Conservation (phyloP, 2,797 vertebrate genomes). For the Sus cebifrons region DNA sequence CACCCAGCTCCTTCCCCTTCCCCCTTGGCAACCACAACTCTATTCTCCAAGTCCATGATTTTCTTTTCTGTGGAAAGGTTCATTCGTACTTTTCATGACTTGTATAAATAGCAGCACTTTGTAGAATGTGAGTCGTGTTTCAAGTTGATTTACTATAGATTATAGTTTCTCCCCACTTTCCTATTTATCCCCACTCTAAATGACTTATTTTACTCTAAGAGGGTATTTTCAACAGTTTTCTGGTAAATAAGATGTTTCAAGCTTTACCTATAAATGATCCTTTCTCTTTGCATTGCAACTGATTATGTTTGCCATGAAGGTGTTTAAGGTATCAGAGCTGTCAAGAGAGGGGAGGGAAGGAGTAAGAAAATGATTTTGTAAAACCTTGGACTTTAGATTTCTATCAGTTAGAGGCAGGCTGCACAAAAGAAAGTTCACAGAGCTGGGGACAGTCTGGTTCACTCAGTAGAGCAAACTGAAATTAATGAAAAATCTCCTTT, state of each 20-base stretch:
- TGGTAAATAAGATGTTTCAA: not conserved
- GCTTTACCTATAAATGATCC: not conserved
- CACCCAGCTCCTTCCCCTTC: too few relatives aligned
- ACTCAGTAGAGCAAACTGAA: constrained; percentile 31
- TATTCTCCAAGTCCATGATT: too few relatives aligned
- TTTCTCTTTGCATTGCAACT: not conserved
- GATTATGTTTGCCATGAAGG: not conserved
- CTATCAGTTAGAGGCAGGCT: not conserved
- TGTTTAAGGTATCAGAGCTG: not conserved
- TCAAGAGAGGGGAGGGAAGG: not conserved
- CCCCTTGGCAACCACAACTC: too few relatives aligned
- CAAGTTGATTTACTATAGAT: not conserved
- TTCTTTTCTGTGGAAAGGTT: too few relatives aligned
- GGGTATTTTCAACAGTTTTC: not conserved
- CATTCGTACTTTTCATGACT: not conserved
- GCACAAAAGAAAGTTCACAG: not conserved
- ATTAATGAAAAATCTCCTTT: constrained; percentile 51
- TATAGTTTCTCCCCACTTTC: not conserved
- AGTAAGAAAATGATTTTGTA: not conserved
- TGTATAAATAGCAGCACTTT: not conserved
- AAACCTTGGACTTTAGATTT: constrained; percentile 6
- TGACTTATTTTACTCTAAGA: not conserved
- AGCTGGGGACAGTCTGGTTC: not conserved
- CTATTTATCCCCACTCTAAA: constrained; percentile 5
- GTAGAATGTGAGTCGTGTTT: not conserved